phyloP scores from a whole-genome alignment of 2,888 invertebrate species.

The Agriopis leucophaearia region DNA sequence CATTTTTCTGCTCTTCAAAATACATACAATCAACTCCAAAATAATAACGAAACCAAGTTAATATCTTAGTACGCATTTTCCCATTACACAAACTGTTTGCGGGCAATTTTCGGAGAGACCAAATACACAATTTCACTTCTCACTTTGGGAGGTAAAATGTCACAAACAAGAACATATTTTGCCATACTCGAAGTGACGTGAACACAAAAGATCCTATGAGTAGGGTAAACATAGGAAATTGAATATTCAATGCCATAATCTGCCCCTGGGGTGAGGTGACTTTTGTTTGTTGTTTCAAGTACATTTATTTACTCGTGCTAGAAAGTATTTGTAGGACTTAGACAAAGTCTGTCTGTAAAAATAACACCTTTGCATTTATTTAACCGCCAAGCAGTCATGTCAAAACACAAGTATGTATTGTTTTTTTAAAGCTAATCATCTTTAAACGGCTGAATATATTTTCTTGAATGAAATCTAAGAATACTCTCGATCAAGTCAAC shows the following conservation, averaged over 20 bases:
- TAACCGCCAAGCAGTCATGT: too few species aligned
- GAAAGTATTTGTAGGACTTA: too few species aligned
- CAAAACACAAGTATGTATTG: too few species aligned
- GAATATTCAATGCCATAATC: constrained; percentile 45
- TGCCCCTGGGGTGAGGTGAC: constrained; percentile 27
- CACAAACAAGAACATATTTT: constrained; percentile 44
- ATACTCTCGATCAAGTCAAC: too few species aligned
- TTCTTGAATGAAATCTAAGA: too few species aligned
- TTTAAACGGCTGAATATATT: too few species aligned
- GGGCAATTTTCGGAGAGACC: constrained; percentile 43
- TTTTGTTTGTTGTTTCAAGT: constrained; percentile 25
- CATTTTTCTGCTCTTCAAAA: too few species aligned
- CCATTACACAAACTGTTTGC: constrained; percentile 28
- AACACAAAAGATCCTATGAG: constrained; percentile 40
- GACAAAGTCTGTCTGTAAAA: neutral
- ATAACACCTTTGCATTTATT: neutral
- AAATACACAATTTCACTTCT: constrained; percentile 43
- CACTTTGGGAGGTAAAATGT: constrained; percentile 43
- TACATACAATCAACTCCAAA: too few species aligned
- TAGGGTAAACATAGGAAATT: constrained; percentile 44
- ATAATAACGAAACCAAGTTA: neutral
- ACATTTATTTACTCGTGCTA: neutral
- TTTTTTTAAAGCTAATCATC: too few species aligned
- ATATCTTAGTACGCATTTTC: constrained; percentile 24
- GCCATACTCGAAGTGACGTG: constrained; percentile 37